Base-by-base conservation (phyloP, 2,797 vertebrate species). In the Falco biarmicus region DNA sequence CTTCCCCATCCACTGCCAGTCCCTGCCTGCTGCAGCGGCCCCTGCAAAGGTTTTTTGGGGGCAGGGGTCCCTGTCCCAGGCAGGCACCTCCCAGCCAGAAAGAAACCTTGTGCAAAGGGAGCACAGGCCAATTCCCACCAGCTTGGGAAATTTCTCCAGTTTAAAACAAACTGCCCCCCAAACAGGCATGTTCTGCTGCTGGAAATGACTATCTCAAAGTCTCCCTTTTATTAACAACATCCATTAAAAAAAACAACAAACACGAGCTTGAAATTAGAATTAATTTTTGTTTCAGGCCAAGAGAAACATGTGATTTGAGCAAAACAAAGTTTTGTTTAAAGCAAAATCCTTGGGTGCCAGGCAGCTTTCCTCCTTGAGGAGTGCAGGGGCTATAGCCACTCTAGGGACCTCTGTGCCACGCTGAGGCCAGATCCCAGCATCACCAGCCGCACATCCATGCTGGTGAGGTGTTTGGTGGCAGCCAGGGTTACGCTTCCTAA, bases 161-260 rank as follows among this genome's bases (percentile, higher is more conserved):
- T 94, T 63, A 60, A 79, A 92, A 65, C 59, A 84, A 95, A 90
- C 31, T 73, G 48, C 78, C 81, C 92, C 90, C 83, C 29, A 71
- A 94, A 39, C 87, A 78, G 90, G 84, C 88, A 92, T 83, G 66
- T 96, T 91, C 93, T 66, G 70, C 80, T 65, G 65, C 73, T 93
- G 37, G 68, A 94, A 94, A 89, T 73, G 3, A 29, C 80, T 51
- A 11, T 83, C 75, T 73, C 59, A n/a, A 76, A 61, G 71, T 70
- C 87, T 89, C 71, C 31, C 84, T 73, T 50, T 89, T 89, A 87
- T 93, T 95, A 96, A 80, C 87, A 85, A n/a, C 57, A 65, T 45
- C 59, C 47, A 91, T 89, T 96, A 87, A 91, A 86, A 86, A 32
- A 21, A 65, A 20, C 24, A 50, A 61, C 11, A 31, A 81, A 66